Evolutionary conservation across 2,888 invertebrate genomes (phyloP).

Genomic region (Malachius bipustulatus): DNA sequence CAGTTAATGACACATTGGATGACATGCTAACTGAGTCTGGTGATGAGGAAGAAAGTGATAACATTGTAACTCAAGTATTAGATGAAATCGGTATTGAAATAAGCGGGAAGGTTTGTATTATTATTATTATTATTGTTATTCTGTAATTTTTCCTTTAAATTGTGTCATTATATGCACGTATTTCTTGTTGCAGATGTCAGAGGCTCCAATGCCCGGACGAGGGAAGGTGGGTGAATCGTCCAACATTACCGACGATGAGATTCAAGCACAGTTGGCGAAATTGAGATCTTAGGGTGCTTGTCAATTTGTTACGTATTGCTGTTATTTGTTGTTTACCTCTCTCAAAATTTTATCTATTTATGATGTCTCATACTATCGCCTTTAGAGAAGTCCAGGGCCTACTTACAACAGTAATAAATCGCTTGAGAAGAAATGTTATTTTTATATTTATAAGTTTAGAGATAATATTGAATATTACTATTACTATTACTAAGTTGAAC

Average conservation of each 20-base stretch:
- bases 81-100: slow-evolving; percentile 96
- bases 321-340: too few relatives aligned
- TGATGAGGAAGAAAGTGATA: slow-evolving; percentile 81
- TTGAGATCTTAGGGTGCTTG: slow-evolving; percentile 24
- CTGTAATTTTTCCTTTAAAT: too few relatives aligned
- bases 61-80: slow-evolving; percentile 79
- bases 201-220: slow-evolving; percentile 49
- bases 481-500: too few relatives aligned
- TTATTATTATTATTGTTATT: slow-evolving; percentile 4
- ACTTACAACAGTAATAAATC: too few relatives aligned
- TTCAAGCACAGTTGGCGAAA: slow-evolving; percentile 59
- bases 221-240: slow-evolving; percentile 46
- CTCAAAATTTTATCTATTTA: too few relatives aligned
- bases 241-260: slow-evolving; percentile 53
- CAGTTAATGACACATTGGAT: slow-evolving; percentile 83
- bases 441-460: too few relatives aligned
- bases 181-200: slow-evolving; percentile 44
- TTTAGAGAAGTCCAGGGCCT: too few relatives aligned
- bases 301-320: too few relatives aligned
- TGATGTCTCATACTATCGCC: too few relatives aligned
- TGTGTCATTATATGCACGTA: too few relatives aligned
- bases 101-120: slow-evolving; percentile 60
- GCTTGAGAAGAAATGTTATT: too few relatives aligned
- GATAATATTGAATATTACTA: too few relatives aligned
- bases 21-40: slow-evolving; percentile 81